Evolutionary conservation across 1,140 invertebrate species (phyloP).

Genomic region (Acromyrmex heyeri): DNA sequence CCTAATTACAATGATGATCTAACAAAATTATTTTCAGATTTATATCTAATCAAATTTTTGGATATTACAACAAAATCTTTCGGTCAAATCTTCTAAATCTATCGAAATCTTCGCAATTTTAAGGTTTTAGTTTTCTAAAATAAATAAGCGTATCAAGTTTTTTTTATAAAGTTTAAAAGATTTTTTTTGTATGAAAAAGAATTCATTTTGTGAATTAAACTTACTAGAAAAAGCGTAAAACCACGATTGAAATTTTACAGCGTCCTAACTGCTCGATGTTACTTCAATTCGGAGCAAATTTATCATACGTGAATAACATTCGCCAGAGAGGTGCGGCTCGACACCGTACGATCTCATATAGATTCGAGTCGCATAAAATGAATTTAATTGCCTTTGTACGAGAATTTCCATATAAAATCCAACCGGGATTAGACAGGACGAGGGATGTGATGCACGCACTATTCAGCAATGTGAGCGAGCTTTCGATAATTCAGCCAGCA

Average conservation of each 20-base stretch:
- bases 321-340: not conserved
- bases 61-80: not conserved
- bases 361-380: constrained; percentile 42
- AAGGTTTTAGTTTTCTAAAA: not conserved
- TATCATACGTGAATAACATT: constrained; percentile 26
- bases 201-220: constrained; percentile 17
- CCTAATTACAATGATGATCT: too few species aligned
- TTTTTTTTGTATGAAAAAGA: not conserved
- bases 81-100: not conserved
- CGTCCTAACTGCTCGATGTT: not conserved
- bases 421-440: not conserved
- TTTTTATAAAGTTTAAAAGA: not conserved
- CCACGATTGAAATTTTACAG: not conserved
- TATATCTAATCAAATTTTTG: too few species aligned
- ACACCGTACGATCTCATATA: not conserved
- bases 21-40: too few species aligned
- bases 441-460: not conserved
- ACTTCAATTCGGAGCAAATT: constrained; percentile 11
- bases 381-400: constrained; percentile 56
- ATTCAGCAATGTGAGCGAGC: constrained; percentile 1
- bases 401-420: constrained; percentile 47
- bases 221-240: constrained; percentile 4
- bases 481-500: constrained; percentile 26
- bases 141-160: not conserved
- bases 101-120: not conserved